Evolutionary conservation across 2,888 invertebrate species (phyloP), one percentile per base, ranked within the genome.

Genomic region (Drosophila hamatofila): DNA sequence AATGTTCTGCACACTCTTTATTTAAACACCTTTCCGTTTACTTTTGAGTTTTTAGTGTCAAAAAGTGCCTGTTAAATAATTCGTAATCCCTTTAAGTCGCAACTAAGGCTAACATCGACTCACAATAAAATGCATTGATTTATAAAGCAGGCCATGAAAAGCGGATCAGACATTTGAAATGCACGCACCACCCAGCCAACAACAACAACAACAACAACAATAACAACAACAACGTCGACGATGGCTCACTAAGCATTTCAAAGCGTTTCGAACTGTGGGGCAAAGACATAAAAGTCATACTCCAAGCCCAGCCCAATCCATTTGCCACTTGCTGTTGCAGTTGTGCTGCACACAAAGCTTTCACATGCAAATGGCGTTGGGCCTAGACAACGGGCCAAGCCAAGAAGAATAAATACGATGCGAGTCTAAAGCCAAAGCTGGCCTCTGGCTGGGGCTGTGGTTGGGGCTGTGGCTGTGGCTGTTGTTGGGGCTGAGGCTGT

Each of bases 321-420:
- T 58, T 67, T 68, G 60, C 75, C 61, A 75, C 60, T 61, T 52
- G 58, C 52, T 62, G 72, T 30, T 55, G 68, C 60, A 51, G 49
- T 27, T 58, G 44, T 18, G 49, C 49, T 41, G 57, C 42, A 46
- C 30, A 46, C 11, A 59, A 25, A 65, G 66, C 71, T 64, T 75
- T 79, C 76, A 67, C 51, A 78, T 78, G 80, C 77, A 80, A 80
- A 78, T 80, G 51, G 42, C 59, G 59, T 35, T 39, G 58, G 58
- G 49, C 54, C 65, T 70, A 68, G 64, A 35, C 59, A 60, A 60
- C 37, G 35, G 41, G 39, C 18, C 39, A 55, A 52, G 35, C 21
- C 51, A n/a, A 44, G 42, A 42, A 41, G 35, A 70, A 77, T 69
- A 54, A 54, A 58, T 52, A 42, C 39, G 35, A 56, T 55, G 23